Evolutionary conservation across 2,888 invertebrate genomes (phyloP).

Genomic region (Gibbula magus): DNA sequence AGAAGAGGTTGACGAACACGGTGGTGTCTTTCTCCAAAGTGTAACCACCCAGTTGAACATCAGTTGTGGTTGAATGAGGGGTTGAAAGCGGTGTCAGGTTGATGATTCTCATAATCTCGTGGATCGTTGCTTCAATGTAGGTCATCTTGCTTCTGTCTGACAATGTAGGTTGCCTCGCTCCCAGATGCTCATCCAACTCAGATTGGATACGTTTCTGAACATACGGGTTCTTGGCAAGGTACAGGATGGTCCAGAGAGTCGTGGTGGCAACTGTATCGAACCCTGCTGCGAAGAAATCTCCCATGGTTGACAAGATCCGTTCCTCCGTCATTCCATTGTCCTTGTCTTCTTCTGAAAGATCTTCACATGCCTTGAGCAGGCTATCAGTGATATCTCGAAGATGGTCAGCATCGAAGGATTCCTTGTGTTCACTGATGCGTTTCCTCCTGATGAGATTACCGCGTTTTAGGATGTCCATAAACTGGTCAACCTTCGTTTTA

Average conservation of each 20-base stretch:
- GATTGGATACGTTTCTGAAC: constrained; percentile 46
- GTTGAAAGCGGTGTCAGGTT: constrained; percentile 47
- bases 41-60: constrained; percentile 37
- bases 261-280: constrained; percentile 50
- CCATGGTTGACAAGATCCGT: constrained; percentile 40
- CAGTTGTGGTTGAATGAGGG: constrained; percentile 49
- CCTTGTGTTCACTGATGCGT: constrained; percentile 38
- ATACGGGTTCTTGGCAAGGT: constrained; percentile 45
- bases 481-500: constrained; percentile 28
- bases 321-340: constrained; percentile 26
- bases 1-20: constrained; percentile 34
- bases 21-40: constrained; percentile 41
- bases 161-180: constrained; percentile 35
- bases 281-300: constrained; percentile 54
- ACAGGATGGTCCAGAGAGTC: constrained; percentile 48
- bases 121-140: constrained; percentile 49
- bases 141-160: constrained; percentile 41
- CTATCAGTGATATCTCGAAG: constrained; percentile 56
- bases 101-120: constrained; percentile 48
- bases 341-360: constrained; percentile 26
- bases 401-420: constrained; percentile 33
- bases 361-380: constrained; percentile 38
- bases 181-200: constrained; percentile 54
- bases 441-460: not conserved
- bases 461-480: constrained; percentile 26